A percentile compares a stretch with the other conserved stretches of the same genome.
Conservation (phyloP, 2,113 vertebrate species). For the Cygnus atratus region DNA sequence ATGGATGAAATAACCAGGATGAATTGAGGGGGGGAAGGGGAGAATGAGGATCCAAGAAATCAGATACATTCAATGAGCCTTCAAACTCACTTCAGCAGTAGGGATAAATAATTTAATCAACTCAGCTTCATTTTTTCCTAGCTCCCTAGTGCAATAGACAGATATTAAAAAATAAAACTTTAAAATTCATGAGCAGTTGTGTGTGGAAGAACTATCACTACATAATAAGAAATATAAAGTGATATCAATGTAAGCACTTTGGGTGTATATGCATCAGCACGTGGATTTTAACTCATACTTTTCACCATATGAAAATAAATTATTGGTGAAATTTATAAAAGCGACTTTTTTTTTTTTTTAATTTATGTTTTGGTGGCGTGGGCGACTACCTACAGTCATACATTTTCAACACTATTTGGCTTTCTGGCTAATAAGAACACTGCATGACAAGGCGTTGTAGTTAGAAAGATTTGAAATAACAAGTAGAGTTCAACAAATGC, state of each 20-base stretch:
- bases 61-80: constrained; percentile 79
- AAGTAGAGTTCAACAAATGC: background rate
- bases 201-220: constrained; percentile 44
- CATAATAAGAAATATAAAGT: constrained; percentile 53
- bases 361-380: background rate
- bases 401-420: constrained; percentile 14
- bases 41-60: constrained; percentile 70
- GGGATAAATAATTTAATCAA: constrained; percentile 83
- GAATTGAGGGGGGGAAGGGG: constrained; percentile 62
- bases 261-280: background rate
- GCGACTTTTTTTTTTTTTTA: background rate
- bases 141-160: constrained; percentile 68
- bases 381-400: background rate
- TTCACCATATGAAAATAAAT: constrained; percentile 20
- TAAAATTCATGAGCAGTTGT: constrained; percentile 74
- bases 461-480: constrained; percentile 22
- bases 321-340: constrained; percentile 19
- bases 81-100: constrained; percentile 78
- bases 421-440: background rate
- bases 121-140: constrained; percentile 62
- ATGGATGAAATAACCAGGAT: constrained; percentile 74
- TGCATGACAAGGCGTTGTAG: background rate
- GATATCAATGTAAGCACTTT: background rate
- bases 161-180: constrained; percentile 80
- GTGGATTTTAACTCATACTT: constrained; percentile 15